phyloP scores from a whole-genome alignment of 2,113 vertebrate genomes.

The Campylomormyrus tamandua region DNA sequence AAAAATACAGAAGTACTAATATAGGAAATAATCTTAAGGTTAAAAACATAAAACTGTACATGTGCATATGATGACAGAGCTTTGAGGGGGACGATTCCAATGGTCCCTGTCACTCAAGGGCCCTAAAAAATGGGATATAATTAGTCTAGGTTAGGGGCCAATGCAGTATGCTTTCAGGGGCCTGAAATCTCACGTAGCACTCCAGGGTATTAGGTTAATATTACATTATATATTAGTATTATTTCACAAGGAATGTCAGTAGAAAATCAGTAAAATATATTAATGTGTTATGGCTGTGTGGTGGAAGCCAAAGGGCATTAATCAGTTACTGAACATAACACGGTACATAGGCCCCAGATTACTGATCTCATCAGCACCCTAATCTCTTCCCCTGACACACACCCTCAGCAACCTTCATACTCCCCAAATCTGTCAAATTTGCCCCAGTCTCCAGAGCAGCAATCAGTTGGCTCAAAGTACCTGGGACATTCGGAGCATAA shows the following conservation, averaged over 20 bases:
- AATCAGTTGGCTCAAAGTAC: background rate
- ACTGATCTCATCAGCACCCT: background rate
- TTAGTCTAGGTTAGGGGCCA: background rate
- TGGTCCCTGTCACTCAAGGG: background rate
- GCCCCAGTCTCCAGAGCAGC: background rate
- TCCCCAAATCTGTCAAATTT: background rate
- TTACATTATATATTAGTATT: background rate
- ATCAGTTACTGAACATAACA: background rate
- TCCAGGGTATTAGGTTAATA: background rate
- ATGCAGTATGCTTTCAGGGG: background rate
- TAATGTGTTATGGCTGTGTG: background rate
- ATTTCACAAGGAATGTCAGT: background rate
- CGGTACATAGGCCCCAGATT: too few relatives aligned
- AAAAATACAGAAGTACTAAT: too few relatives aligned
- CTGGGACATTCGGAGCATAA: background rate
- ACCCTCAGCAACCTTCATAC: background rate
- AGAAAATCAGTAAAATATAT: background rate
- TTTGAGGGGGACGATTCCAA: background rate
- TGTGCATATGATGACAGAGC: too few relatives aligned
- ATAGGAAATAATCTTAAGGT: too few relatives aligned
- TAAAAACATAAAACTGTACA: too few relatives aligned
- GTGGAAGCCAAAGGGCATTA: background rate
- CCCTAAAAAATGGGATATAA: background rate
- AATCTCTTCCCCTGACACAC: background rate
- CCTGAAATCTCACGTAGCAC: background rate